Conservation (phyloP, 2,888 invertebrate species). For the Chalcosyrphus nemorum region DNA sequence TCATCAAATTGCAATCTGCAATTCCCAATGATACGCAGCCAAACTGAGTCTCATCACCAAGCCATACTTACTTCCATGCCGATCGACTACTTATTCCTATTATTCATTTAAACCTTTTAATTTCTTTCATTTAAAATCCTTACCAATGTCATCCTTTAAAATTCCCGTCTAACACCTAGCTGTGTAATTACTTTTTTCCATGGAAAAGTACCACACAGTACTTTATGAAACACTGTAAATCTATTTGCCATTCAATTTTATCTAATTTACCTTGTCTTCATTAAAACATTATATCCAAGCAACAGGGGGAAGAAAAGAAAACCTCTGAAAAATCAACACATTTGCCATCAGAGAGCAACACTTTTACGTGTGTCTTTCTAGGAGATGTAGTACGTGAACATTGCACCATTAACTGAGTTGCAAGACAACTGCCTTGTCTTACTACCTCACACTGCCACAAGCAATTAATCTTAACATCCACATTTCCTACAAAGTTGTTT, state of each 20-base stretch:
- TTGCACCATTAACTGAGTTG: conserved; percentile 17
- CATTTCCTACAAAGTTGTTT: conserved; percentile 64
- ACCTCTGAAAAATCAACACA: conserved; percentile 30
- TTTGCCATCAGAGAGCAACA: conserved; percentile 35
- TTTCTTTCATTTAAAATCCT: not conserved
- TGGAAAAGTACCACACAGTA: not conserved
- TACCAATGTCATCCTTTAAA: not conserved
- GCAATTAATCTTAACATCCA: conserved; percentile 71
- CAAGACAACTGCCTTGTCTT: conserved; percentile 65
- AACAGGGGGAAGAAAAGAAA: not conserved
- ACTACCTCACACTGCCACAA: conserved; percentile 60
- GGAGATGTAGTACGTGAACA: conserved; percentile 4
- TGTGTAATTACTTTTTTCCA: not conserved
- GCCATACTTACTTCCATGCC: no score
- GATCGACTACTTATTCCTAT: no score
- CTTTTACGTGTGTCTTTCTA: not conserved
- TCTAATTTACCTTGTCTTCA: conserved; percentile 30
- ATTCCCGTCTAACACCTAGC: not conserved
- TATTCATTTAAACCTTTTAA: not conserved
- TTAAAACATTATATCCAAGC: conserved; percentile 2
- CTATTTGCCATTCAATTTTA: conserved; percentile 13
- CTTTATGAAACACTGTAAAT: conserved; percentile 2
- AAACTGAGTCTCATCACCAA: no score
- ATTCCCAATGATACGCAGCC: no score
- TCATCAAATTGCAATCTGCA: no score